Evolutionary conservation across 2,113 vertebrate genomes (phyloP).

Genomic region (Phyllostomus hastatus): DNA sequence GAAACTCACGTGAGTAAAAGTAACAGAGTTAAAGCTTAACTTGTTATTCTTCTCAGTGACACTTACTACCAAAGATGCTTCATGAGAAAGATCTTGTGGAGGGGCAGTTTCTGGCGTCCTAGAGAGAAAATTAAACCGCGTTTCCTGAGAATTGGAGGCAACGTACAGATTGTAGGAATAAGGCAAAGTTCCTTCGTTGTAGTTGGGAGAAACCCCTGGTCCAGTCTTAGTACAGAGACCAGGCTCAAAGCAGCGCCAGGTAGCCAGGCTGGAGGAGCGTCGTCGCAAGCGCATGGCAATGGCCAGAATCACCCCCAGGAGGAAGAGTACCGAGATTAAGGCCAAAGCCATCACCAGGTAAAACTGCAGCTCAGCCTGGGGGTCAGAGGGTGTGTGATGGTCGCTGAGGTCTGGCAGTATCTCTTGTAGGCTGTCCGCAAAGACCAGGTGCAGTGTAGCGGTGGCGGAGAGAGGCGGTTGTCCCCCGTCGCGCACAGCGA

Average conservation of each 20-base stretch:
- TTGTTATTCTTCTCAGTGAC: conserved; percentile 34
- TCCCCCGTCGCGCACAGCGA: not conserved
- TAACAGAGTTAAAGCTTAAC: not conserved
- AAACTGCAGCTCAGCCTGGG: conserved; percentile 57
- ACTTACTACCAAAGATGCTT: conserved; percentile 47
- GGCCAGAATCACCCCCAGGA: conserved; percentile 46
- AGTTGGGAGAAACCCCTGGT: conserved; percentile 44
- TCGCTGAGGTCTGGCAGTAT: conserved; percentile 42
- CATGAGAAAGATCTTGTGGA: conserved; percentile 42
- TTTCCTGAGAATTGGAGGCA: conserved; percentile 46
- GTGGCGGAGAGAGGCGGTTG: conserved; percentile 25
- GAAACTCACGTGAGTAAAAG: conserved; percentile 40
- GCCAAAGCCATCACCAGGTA: conserved; percentile 71
- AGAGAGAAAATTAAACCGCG: conserved; percentile 54
- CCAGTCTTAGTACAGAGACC: conserved; percentile 34
- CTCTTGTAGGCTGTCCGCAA: conserved; percentile 78
- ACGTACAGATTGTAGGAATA: conserved; percentile 71
- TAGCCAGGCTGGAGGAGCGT: not conserved
- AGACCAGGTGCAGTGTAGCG: conserved; percentile 77
- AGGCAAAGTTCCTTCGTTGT: conserved; percentile 70
- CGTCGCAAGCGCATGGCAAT: not conserved
- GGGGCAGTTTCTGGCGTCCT: conserved; percentile 22
- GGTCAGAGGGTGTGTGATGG: fast-evolving
- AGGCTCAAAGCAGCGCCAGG: conserved; percentile 42
- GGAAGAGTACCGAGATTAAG: conserved; percentile 68